These are phyloP conservation scores for Drosophila mojavensis DNA, from an alignment of 1,140 invertebrate species.

Conservation along the genomic window DNA sequence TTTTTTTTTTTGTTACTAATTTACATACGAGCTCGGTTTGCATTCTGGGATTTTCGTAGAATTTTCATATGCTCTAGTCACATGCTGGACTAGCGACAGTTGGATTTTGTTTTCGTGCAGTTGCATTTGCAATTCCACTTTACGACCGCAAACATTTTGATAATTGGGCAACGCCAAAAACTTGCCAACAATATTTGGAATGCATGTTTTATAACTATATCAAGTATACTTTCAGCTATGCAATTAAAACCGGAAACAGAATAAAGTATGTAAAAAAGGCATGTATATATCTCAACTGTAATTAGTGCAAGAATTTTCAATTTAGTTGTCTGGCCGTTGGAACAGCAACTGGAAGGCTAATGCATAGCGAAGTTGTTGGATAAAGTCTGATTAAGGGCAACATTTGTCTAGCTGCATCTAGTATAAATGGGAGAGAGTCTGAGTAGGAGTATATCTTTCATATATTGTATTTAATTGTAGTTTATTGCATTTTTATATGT, in stretches of 20 bases:
- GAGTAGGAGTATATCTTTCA: no score
- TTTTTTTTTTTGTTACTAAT: slow-evolving; percentile 7
- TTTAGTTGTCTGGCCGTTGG: no score
- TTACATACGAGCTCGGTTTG: slow-evolving; percentile 42
- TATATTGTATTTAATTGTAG: no score
- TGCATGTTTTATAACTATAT: neutral
- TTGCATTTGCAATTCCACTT: slow-evolving; percentile 5
- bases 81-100: neutral
- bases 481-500: no score
- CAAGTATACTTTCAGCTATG: neutral
- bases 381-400: no score
- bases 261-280: neutral
- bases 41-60: slow-evolving; percentile 4
- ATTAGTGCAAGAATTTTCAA: no score
- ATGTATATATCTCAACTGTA: no score
- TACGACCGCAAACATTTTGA: neutral
- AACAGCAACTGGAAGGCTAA: no score
- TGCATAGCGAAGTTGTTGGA: no score
- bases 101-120: neutral
- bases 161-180: neutral
- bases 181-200: neutral
- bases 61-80: neutral
- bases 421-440: no score
- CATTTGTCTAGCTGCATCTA: no score
- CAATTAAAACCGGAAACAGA: neutral